Conservation (phyloP, 2,113 vertebrate species). For the Parotia lawesii region DNA sequence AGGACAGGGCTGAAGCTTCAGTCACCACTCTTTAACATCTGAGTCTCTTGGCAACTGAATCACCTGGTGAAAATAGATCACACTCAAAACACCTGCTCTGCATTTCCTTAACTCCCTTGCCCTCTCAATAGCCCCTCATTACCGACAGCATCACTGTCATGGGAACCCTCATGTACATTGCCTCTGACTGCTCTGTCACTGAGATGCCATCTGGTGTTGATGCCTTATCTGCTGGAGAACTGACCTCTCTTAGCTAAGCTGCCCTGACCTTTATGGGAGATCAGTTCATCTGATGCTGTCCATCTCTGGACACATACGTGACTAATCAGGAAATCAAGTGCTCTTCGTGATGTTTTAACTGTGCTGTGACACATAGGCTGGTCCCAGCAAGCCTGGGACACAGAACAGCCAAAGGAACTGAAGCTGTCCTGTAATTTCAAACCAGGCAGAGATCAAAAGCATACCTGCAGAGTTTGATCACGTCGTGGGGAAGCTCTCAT, state of each 20-base stretch:
- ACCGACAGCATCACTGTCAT: not conserved
- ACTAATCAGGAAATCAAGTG: not conserved
- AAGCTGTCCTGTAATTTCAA: not conserved
- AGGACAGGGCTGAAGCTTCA: not conserved
- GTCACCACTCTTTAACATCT: fast-evolving
- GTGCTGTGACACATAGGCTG: not conserved
- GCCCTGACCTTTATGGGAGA: not conserved
- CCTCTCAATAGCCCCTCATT: not conserved
- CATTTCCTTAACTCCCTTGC: not conserved
- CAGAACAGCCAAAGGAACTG: not conserved
- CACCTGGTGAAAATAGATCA: not conserved
- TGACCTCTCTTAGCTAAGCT: not conserved
- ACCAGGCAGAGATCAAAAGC: not conserved
- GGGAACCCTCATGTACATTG: not conserved
- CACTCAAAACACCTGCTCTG: not conserved
- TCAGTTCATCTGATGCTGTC: not conserved
- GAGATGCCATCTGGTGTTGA: not conserved
- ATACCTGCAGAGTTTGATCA: not conserved
- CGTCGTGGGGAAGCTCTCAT: not conserved
- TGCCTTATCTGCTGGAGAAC: not conserved
- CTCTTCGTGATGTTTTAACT: not conserved
- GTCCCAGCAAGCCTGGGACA: not conserved
- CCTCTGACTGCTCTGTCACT: not conserved
- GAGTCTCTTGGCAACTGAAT: not conserved
- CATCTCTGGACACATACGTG: not conserved